Percentiles rank a stretch among this genome's conserved stretches.
Conservation (phyloP, 1,140 invertebrate genomes). For the Yoshiicerus persimilis region DNA sequence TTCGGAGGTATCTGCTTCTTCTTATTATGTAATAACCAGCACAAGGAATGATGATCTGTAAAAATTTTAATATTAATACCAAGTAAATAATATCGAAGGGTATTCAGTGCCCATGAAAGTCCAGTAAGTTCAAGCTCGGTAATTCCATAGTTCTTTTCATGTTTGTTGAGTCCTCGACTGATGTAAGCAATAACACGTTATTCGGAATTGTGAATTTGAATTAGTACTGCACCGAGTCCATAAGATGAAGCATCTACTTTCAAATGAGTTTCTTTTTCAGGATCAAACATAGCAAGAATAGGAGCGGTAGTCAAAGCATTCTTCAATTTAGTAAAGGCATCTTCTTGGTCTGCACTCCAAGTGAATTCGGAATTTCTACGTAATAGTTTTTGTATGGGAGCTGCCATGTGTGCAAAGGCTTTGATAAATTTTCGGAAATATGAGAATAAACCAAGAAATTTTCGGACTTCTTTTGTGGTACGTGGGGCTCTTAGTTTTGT, state of each 20-base stretch:
- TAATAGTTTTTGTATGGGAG: neutral
- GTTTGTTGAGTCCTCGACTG: neutral
- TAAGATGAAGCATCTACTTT: neutral
- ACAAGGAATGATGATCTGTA: neutral
- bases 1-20: neutral
- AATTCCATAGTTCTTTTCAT: neutral
- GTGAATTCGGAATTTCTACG: neutral
- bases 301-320: neutral
- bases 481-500: neutral
- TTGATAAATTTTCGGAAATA: neutral
- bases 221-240: neutral
- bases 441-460: neutral
- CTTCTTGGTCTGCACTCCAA: neutral
- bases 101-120: neutral
- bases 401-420: neutral
- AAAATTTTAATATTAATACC: neutral
- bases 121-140: neutral
- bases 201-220: neutral
- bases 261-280: neutral
- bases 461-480: neutral
- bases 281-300: neutral
- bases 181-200: neutral
- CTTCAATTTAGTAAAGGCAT: neutral
- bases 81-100: neutral
- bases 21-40: neutral